A percentile compares a stretch with the other conserved stretches of the same genome.
phyloP scores from a whole-genome alignment of 2,888 invertebrate genomes.

The Cephus rjabovi region DNA sequence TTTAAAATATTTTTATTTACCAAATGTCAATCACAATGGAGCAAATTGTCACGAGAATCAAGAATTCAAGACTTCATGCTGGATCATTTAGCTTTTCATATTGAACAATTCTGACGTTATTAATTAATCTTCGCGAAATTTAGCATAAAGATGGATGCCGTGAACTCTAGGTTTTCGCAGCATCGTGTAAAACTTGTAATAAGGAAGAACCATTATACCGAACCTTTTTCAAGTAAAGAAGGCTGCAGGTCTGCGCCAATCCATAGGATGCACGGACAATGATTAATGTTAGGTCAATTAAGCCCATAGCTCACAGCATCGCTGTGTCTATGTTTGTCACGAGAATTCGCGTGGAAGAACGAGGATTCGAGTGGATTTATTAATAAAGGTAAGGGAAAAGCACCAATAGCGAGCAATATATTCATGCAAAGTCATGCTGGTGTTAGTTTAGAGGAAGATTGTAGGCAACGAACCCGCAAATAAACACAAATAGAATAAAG shows the following conservation, averaged over 20 bases:
- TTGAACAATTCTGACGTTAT: background rate
- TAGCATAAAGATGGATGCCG: background rate
- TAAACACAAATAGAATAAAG: background rate
- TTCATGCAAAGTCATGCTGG: constrained; percentile 8
- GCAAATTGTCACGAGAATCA: background rate
- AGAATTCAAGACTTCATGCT: background rate
- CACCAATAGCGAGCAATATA: constrained; percentile 2
- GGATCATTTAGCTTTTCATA: background rate
- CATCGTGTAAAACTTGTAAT: background rate
- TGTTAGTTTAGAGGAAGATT: background rate
- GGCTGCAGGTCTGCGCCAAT: constrained; percentile 66
- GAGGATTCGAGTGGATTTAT: background rate
- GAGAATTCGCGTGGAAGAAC: background rate
- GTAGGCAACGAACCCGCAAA: background rate
- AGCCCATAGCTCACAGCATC: constrained; percentile 60
- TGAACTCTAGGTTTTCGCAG: background rate
- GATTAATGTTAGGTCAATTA: constrained; percentile 48
- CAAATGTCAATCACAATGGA: background rate
- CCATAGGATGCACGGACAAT: constrained; percentile 57
- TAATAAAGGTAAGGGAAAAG: background rate
- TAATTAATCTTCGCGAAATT: background rate
- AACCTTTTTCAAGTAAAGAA: constrained; percentile 67
- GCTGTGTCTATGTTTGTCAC: constrained; percentile 1
- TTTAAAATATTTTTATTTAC: background rate
- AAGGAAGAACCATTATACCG: constrained; percentile 38